Conservation (phyloP, 2,113 vertebrate genomes). For the Leucoraja erinaceus region DNA sequence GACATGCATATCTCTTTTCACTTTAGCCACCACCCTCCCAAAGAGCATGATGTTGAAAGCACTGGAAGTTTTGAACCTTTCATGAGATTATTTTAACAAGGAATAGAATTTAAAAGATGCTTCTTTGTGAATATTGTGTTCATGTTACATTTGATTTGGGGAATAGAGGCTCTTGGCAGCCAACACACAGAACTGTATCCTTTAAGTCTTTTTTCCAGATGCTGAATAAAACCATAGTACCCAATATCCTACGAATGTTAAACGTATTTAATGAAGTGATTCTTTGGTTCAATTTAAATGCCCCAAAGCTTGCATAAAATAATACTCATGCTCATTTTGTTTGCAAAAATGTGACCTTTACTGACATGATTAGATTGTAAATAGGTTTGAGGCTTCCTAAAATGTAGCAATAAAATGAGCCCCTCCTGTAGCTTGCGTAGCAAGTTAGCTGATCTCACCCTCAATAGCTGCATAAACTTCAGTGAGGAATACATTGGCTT, state of each 20-base stretch:
- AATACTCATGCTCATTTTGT: not conserved
- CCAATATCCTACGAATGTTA: not conserved
- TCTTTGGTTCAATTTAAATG: not conserved
- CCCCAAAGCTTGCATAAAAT: not conserved
- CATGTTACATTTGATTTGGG: not conserved
- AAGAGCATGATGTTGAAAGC: not conserved
- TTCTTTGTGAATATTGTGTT: not conserved
- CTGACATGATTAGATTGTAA: not conserved
- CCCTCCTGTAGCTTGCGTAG: not conserved
- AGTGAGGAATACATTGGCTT: not conserved
- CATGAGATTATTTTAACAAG: not conserved
- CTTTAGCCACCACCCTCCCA: not conserved
- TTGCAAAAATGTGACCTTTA: not conserved
- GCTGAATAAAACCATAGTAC: not conserved
- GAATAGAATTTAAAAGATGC: not conserved
- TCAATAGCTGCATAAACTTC: not conserved
- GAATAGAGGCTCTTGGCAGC: not conserved
- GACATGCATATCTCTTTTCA: not conserved
- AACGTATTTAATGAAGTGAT: not conserved
- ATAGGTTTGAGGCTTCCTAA: not conserved
- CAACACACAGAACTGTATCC: not conserved
- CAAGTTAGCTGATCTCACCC: not conserved
- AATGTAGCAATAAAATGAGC: not conserved
- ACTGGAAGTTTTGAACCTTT: not conserved
- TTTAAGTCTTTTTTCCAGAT: not conserved